Conservation (phyloP, 2,888 invertebrate species). For the Leptinotarsa haldemani region DNA sequence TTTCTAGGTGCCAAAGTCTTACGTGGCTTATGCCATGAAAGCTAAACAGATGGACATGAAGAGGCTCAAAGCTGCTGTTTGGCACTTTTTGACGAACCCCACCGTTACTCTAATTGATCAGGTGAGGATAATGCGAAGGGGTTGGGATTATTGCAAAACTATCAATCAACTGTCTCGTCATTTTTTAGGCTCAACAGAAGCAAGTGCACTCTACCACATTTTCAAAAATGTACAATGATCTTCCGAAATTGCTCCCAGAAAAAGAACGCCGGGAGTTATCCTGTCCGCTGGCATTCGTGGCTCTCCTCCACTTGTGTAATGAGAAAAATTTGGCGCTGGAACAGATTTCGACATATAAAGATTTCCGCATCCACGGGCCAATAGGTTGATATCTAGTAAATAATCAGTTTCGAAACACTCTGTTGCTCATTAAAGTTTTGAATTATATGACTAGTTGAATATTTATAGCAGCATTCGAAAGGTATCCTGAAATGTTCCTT, state of each 20-base stretch:
- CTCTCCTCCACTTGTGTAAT: slow-evolving; percentile 86
- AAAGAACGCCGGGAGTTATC: slow-evolving; percentile 80
- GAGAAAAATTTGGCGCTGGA: slow-evolving; percentile 76
- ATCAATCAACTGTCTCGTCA: not conserved
- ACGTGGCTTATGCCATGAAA: slow-evolving; percentile 82
- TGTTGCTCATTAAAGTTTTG: not conserved
- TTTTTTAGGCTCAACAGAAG: slow-evolving; percentile 34
- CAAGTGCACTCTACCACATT: slow-evolving; percentile 65
- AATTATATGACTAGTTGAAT: not conserved
- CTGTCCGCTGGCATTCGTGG: slow-evolving; percentile 82
- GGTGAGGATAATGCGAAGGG: slow-evolving; percentile 37
- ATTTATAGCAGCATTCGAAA: no score
- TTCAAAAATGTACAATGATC: slow-evolving; percentile 68
- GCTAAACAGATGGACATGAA: slow-evolving; percentile 91
- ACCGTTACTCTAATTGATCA: not conserved
- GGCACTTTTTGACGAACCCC: slow-evolving; percentile 68
- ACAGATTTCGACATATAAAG: slow-evolving; percentile 68
- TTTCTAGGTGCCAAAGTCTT: slow-evolving; percentile 75
- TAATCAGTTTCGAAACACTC: not conserved
- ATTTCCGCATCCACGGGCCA: slow-evolving; percentile 65
- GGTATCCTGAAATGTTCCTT: no score
- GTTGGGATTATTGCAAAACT: not conserved
- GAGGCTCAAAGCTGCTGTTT: slow-evolving; percentile 81
- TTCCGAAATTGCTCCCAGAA: slow-evolving; percentile 71
- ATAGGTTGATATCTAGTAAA: not conserved